Conservation (phyloP, 2,113 vertebrate genomes). For the Nesoenas mayeri region DNA sequence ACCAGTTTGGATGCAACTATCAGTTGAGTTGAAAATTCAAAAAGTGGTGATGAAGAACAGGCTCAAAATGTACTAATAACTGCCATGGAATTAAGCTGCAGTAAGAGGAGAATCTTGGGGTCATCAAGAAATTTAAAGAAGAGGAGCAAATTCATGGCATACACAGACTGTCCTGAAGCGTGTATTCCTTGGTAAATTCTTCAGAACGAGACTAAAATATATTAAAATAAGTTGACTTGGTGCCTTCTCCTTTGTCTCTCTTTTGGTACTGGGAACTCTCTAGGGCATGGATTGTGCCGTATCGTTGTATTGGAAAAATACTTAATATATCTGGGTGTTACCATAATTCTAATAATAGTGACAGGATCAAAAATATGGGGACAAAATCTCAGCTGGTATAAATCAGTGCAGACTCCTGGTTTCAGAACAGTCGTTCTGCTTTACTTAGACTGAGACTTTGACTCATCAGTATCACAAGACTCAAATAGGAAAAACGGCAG, state of each 20-base stretch:
- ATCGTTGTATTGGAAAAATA: background rate
- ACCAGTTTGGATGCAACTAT: background rate
- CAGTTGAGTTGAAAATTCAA: background rate
- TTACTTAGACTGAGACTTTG: constrained; percentile 34
- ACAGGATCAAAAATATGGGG: background rate
- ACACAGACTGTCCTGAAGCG: background rate
- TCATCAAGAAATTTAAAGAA: background rate
- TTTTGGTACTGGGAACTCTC: background rate
- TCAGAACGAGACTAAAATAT: background rate
- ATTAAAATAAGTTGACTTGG: background rate
- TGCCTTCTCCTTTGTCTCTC: background rate
- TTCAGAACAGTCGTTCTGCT: constrained; percentile 40
- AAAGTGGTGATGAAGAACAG: background rate
- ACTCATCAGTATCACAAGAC: constrained; percentile 52
- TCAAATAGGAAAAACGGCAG: constrained; percentile 19
- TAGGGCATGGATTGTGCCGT: background rate
- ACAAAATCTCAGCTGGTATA: constrained; percentile 42
- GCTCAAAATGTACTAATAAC: background rate
- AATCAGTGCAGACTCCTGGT: constrained; percentile 28
- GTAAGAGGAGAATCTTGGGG: background rate
- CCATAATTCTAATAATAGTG: constrained; percentile 8
- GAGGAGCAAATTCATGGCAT: background rate
- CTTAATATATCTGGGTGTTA: background rate
- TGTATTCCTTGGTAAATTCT: background rate
- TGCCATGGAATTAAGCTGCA: background rate